phyloP scores from a whole-genome alignment of 2,797 vertebrate genomes.

The Lacerta viridis region DNA sequence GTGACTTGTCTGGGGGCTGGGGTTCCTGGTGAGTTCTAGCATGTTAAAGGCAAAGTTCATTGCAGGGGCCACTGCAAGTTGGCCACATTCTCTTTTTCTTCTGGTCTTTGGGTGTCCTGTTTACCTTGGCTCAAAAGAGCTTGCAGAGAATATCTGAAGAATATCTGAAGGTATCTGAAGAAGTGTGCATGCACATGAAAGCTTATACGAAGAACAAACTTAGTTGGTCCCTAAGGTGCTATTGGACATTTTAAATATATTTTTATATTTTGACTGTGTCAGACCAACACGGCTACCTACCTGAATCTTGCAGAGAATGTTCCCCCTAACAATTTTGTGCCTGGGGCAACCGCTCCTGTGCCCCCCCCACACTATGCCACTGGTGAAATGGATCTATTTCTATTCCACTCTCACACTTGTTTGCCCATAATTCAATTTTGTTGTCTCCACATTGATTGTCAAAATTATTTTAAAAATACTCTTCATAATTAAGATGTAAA shows the following conservation, averaged over 20 bases:
- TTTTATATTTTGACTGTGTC: too few species aligned
- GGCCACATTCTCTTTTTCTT: neutral
- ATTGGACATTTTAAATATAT: too few species aligned
- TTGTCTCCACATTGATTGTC: conserved; percentile 8
- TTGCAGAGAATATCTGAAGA: neutral
- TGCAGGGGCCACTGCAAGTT: neutral
- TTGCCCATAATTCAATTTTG: neutral
- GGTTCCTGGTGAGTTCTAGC: neutral
- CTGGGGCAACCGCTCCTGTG: too few species aligned
- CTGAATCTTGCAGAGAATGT: too few species aligned
- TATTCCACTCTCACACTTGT: neutral
- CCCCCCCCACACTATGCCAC: too few species aligned
- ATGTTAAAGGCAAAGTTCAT: neutral
- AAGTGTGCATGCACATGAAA: too few species aligned
- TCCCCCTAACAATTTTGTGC: too few species aligned
- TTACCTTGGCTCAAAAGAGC: neutral
- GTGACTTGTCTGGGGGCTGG: neutral
- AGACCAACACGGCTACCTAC: too few species aligned
- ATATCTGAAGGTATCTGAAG: too few species aligned
- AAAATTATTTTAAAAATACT: conserved; percentile 1
- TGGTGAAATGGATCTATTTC: neutral
- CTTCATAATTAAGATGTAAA: conserved; percentile 13
- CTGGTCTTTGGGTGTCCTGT: neutral
- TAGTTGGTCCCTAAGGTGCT: too few species aligned
- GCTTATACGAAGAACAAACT: too few species aligned